Percentiles rank a stretch among this genome's conserved stretches.
phyloP scores from a whole-genome alignment of 2,113 vertebrate genomes.

The Nettapus auritus region DNA sequence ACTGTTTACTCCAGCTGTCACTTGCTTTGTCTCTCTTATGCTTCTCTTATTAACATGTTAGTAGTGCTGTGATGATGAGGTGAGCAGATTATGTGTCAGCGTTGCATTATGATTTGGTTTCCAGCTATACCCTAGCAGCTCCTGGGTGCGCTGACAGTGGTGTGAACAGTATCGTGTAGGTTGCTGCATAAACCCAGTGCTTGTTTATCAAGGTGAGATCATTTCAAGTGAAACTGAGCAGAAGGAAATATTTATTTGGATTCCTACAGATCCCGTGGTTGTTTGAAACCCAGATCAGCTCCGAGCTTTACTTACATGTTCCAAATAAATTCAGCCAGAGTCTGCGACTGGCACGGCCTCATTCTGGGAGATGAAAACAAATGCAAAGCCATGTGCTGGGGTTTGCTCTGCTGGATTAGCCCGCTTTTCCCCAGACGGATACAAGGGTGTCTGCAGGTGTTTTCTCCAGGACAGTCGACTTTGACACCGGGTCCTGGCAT shows the following conservation, averaged over 20 bases:
- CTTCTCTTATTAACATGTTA: neutral
- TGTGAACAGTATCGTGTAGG: neutral
- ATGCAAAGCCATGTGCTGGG: neutral
- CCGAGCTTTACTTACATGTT: neutral
- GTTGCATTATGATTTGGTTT: neutral
- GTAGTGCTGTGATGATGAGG: neutral
- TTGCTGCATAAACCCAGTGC: neutral
- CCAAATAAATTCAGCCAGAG: neutral
- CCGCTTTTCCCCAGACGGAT: neutral
- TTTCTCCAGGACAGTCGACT: neutral
- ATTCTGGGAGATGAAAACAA: neutral
- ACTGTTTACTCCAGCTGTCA: slow-evolving; percentile 3
- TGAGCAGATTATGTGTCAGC: neutral
- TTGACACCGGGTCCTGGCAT: neutral
- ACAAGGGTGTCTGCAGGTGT: neutral
- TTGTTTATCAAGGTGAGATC: neutral
- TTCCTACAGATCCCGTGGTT: neutral
- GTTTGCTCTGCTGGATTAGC: slow-evolving; percentile 8
- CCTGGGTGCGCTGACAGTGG: neutral
- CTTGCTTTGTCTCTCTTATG: neutral
- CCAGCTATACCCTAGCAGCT: neutral
- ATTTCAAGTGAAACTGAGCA: neutral
- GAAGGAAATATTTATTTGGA: neutral
- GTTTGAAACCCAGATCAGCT: neutral
- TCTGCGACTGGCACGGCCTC: neutral